Percentiles rank a stretch among this genome's conserved stretches.
Evolutionary conservation across 2,113 vertebrate species (phyloP).

Genomic region (Dascyllus trimaculatus): DNA sequence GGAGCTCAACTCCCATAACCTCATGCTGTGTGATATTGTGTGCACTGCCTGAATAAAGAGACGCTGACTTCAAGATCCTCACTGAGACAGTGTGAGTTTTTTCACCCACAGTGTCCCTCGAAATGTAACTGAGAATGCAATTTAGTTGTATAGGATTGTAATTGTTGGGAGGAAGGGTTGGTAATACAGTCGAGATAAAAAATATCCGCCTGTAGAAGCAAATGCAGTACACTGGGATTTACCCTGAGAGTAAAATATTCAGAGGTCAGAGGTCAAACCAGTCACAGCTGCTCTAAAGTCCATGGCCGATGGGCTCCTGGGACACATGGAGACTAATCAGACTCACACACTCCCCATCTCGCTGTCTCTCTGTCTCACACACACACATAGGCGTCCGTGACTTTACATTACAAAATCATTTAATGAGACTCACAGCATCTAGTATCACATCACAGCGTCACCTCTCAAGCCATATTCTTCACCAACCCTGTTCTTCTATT

Average conservation of each 20-base stretch:
- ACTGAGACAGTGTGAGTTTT: too few species aligned
- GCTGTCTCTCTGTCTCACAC: conserved; percentile 6
- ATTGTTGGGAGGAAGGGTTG: not conserved
- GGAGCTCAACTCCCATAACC: too few species aligned
- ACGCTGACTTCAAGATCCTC: too few species aligned
- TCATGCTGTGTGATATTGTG: too few species aligned
- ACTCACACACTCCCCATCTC: conserved; percentile 35
- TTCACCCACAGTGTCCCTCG: too few species aligned
- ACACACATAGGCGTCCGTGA: not conserved
- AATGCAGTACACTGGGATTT: conserved; percentile 35
- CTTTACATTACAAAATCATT: conserved; percentile 11
- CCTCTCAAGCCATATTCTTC: conserved; percentile 21
- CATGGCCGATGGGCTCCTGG: conserved; percentile 43
- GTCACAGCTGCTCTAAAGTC: conserved; percentile 75
- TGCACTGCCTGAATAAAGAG: too few species aligned
- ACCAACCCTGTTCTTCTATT: conserved; percentile 30
- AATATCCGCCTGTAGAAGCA: conserved; percentile 26
- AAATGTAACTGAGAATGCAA: too few species aligned
- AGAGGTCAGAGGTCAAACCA: conserved; percentile 69
- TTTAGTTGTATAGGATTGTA: too few species aligned
- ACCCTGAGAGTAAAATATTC: conserved; percentile 62
- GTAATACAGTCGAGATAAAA: conserved; percentile 27
- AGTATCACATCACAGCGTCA: conserved; percentile 13
- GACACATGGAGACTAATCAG: conserved; percentile 58
- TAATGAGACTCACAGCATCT: conserved; percentile 5